Evolutionary conservation across 2,113 vertebrate species (phyloP).

Genomic region (Pseudolaguvia tuberculata): DNA sequence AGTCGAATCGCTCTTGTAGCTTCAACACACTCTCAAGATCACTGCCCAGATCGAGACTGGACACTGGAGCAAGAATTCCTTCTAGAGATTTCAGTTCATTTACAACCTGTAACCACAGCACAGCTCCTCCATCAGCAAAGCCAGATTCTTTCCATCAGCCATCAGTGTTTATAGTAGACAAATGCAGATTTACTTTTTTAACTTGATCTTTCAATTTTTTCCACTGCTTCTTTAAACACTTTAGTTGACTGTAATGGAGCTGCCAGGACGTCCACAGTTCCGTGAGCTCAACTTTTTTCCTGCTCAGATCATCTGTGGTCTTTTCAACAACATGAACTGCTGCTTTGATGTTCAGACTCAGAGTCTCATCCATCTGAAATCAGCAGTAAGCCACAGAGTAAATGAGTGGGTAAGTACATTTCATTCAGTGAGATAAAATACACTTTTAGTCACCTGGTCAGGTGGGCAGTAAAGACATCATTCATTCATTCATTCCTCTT

Average conservation of each 20-base stretch:
- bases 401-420: neutral
- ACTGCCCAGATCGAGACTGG: slow-evolving; percentile 70
- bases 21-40: slow-evolving; percentile 62
- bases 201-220: slow-evolving; percentile 75
- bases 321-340: slow-evolving; percentile 59
- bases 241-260: slow-evolving; percentile 63
- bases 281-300: slow-evolving; percentile 67
- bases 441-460: neutral
- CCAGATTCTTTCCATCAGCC: neutral
- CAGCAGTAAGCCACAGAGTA: neutral
- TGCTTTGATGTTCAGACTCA: slow-evolving; percentile 65
- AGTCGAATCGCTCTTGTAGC: slow-evolving; percentile 70
- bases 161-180: neutral
- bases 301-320: slow-evolving; percentile 61
- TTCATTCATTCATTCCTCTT: no score
- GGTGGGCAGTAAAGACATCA: no score
- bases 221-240: slow-evolving; percentile 69
- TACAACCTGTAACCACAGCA: slow-evolving; percentile 62
- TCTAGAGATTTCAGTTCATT: slow-evolving; percentile 67
- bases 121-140: neutral
- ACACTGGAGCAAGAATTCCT: slow-evolving; percentile 62
- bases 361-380: slow-evolving; percentile 65
- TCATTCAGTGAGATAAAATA: neutral
- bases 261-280: slow-evolving; percentile 69
- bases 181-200: slow-evolving; percentile 62